Base-by-base conservation (phyloP, 1,140 invertebrate species). In the Microplitis demolitor region DNA sequence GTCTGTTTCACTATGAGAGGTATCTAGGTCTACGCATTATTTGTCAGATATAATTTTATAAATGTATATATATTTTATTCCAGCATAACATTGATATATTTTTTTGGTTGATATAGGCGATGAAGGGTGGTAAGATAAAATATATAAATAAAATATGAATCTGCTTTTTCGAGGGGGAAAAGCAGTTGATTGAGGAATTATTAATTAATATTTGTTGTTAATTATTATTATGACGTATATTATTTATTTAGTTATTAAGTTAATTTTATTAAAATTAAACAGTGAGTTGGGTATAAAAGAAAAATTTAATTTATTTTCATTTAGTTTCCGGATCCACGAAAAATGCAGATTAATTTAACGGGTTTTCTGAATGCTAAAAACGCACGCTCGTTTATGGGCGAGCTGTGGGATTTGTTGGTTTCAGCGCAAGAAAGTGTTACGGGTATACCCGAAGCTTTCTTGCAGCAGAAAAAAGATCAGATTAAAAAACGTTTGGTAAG, bases 271-370 rank as follows among this genome's bases (percentile, higher is more conserved):
- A 6, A 4, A 50, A 50, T 35, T 63, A 6, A 61, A 9, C 9
- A 61, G 33, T 13, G 8, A 61, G 33, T 3, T 33, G 13, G 5
- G 31, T 33, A 14, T 39, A 63, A 39, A 37, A 51, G 16, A 13
- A 35, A 8, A 31, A 3, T 14, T 71, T 54, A 34, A 4, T 56
- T 78, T 63, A 78, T 39, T 85, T 88, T 89, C 89, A 83, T 31
- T 6, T 87, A 94, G 93, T 94, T 91, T 89, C 96, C 98, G 24
- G 97, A 99, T 90, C 97, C 97, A 51, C 97, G 97, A 86, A 96
- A 98, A 86, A 99, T 99, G 93, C 98, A 99, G 90, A 99, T 99
- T 79, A 99, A 99, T 88, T 88, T 99, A 80, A 99, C 98, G 50
- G 98, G 98, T 9, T 99, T 99, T 87, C 88, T 99, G 34, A 99